Evolutionary conservation across 2,113 vertebrate genomes (phyloP).

Genomic region (Pica pica): DNA sequence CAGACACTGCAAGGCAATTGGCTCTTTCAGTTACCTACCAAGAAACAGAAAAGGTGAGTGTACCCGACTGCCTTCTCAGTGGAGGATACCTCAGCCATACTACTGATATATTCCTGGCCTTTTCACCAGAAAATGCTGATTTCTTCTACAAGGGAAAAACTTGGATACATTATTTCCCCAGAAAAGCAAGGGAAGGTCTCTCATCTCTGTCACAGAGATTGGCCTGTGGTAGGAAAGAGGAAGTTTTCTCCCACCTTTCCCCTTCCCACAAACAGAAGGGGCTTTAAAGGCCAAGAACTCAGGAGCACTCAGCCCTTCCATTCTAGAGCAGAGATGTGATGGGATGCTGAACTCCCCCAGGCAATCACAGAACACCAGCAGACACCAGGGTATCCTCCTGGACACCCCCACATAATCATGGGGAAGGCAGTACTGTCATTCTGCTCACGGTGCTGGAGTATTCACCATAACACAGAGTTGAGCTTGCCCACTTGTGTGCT

Average conservation of each 20-base stretch:
- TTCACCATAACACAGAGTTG: background rate
- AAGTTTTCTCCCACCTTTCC: background rate
- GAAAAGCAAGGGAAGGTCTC: background rate
- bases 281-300: background rate
- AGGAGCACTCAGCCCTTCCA: background rate
- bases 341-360: background rate
- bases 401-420: rapidly evolving
- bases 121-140: background rate
- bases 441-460: background rate
- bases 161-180: background rate
- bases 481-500: background rate
- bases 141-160: background rate
- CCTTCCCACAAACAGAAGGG: background rate
- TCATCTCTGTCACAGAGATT: background rate
- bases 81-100: background rate
- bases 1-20: conserved; percentile 76
- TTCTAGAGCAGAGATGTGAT: rapidly evolving
- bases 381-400: background rate
- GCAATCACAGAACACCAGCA: background rate
- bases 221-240: background rate
- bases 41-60: background rate
- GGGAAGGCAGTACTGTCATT: background rate
- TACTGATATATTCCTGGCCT: rapidly evolving
- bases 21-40: conserved; percentile 73
- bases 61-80: background rate